Percentiles rank a stretch among this genome's conserved stretches.
These are phyloP conservation scores for Thamnophis elegans DNA, from an alignment of 2,797 vertebrate species.

Conservation along the genomic window DNA sequence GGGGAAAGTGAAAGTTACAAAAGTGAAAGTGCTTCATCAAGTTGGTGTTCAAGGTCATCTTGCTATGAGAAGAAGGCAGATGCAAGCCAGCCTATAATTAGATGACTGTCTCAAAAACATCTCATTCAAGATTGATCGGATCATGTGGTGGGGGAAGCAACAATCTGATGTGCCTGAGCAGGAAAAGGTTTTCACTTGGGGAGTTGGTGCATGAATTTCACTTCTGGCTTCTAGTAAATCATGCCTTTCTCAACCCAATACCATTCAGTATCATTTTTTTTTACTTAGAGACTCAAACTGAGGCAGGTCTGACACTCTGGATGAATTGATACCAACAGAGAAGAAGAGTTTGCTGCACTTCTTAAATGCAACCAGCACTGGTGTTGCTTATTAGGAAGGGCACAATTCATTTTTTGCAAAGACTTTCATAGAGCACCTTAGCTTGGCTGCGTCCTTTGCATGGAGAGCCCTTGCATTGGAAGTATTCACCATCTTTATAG, in stretches of 20 bases:
- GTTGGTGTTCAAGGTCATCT: not conserved
- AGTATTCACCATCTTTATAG: not conserved
- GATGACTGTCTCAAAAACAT: not conserved
- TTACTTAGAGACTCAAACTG: not conserved
- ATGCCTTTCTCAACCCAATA: not conserved
- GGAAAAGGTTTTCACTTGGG: not conserved
- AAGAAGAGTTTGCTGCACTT: not conserved
- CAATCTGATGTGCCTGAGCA: not conserved
- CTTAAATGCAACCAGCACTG: not conserved
- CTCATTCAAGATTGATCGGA: not conserved
- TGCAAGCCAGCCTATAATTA: not conserved
- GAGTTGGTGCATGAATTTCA: not conserved
- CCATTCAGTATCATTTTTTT: not conserved
- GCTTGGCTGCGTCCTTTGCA: not conserved
- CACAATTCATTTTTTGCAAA: not conserved
- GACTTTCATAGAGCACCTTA: not conserved
- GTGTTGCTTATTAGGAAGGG: not conserved
- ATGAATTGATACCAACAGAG: not conserved
- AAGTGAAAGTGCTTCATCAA: not conserved
- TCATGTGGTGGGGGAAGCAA: rapidly evolving
- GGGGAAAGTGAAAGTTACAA: not conserved
- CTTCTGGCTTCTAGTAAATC: not conserved
- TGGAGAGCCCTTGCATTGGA: not conserved
- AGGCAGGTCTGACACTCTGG: not conserved
- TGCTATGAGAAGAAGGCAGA: not conserved